Evolutionary conservation across 2,888 invertebrate species (phyloP).

Genomic region (Cerastoderma edule): DNA sequence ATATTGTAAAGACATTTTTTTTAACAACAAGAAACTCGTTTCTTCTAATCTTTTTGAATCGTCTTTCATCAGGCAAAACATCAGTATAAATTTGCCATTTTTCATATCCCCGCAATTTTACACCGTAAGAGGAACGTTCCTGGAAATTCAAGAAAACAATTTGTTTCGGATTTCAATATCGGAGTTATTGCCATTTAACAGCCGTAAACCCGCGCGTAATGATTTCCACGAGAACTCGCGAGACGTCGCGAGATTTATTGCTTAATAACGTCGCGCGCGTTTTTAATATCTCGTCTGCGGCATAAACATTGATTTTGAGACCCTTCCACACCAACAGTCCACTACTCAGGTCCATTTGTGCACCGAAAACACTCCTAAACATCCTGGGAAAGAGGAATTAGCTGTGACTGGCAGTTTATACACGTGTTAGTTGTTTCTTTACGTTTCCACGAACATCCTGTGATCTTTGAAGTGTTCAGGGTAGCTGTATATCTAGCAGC

Average conservation of each 20-base stretch:
- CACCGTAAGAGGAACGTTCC: not conserved
- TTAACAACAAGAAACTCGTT: too few relatives aligned
- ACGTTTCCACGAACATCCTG: too few relatives aligned
- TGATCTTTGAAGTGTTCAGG: too few relatives aligned
- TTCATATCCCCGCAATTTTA: not conserved
- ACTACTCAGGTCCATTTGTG: too few relatives aligned
- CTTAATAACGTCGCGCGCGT: constrained; percentile 18
- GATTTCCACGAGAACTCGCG: constrained; percentile 4
- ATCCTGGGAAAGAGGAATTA: too few relatives aligned
- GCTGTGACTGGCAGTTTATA: too few relatives aligned
- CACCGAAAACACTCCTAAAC: too few relatives aligned
- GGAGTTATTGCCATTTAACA: constrained; percentile 9
- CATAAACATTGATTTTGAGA: constrained; percentile 3
- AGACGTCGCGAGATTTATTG: constrained; percentile 16
- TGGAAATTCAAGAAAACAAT: not conserved
- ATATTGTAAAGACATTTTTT: too few relatives aligned
- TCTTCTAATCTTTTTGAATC: too few relatives aligned
- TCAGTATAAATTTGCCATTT: constrained; percentile 4
- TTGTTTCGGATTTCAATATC: constrained; percentile 10
- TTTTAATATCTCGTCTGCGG: constrained; percentile 21
- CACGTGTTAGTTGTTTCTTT: too few relatives aligned
- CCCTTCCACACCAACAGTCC: not conserved
- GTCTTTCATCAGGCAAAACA: too few relatives aligned
- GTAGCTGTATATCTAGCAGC: too few relatives aligned
- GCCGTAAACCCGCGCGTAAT: not conserved